Conservation (phyloP, 1,140 invertebrate genomes). For the Drosophila sulfurigaster region DNA sequence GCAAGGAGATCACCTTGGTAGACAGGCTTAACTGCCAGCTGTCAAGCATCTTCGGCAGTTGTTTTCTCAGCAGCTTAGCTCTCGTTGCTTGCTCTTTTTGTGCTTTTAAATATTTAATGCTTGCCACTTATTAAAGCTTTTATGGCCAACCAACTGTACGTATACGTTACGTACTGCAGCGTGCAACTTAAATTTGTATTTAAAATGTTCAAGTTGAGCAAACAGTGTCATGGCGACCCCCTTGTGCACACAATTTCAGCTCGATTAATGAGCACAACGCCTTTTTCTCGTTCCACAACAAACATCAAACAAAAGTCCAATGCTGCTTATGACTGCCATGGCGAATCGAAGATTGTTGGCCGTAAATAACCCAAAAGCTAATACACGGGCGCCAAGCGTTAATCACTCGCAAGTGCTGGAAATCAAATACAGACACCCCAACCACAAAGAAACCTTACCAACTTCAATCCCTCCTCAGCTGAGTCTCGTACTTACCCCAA, state of each 20-base stretch:
- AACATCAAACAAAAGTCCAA: conserved; percentile 35
- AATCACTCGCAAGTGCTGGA: conserved; percentile 66
- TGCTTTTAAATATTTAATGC: conserved; percentile 10
- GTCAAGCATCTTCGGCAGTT: conserved; percentile 16
- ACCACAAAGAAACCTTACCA: not conserved
- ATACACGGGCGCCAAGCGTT: conserved; percentile 59
- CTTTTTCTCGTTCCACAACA: conserved; percentile 1
- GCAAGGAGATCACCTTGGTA: conserved; percentile 13
- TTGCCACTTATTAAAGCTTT: not conserved
- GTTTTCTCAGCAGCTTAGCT: conserved; percentile 7
- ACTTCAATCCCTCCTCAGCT: not conserved
- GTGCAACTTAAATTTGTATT: conserved; percentile 6
- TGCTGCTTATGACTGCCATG: conserved; percentile 16
- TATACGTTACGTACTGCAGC: conserved; percentile 16
- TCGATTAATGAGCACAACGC: conserved; percentile 8
- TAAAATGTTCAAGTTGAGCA: conserved; percentile 14
- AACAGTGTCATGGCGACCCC: conserved; percentile 25
- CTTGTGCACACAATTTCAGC: not conserved
- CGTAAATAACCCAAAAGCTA: conserved; percentile 68
- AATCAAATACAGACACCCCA: conserved; percentile 70
- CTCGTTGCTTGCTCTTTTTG: not conserved
- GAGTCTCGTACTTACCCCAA: not conserved
- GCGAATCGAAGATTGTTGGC: conserved; percentile 29
- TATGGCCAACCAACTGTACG: not conserved
- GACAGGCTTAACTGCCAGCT: conserved; percentile 24